These are phyloP conservation scores for Cylas formicarius DNA, from an alignment of 1,140 invertebrate species.

Conservation along the genomic window DNA sequence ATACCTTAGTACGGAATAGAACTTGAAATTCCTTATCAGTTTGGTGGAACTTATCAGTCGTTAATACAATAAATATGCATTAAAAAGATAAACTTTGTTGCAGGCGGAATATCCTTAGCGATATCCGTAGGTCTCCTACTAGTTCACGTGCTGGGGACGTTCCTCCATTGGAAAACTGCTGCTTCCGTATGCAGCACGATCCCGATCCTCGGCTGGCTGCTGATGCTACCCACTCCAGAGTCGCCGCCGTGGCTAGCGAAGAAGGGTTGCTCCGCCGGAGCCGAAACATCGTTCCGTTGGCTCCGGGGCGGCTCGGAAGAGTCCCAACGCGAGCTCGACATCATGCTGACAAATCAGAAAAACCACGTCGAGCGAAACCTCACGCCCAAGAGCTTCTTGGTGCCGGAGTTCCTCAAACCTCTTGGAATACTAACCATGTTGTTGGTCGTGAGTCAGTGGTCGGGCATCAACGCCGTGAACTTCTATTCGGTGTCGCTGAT, in stretches of 20 bases:
- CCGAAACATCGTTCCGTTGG: constrained; percentile 43
- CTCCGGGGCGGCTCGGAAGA: constrained; percentile 36
- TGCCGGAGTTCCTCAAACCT: constrained; percentile 46
- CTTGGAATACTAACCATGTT: constrained; percentile 50
- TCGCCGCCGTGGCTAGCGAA: constrained; percentile 61
- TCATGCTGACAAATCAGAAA: constrained; percentile 38
- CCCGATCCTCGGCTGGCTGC: constrained; percentile 44
- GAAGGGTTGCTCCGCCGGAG: constrained; percentile 46
- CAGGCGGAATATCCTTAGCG: constrained; percentile 30
- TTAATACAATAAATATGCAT: no score
- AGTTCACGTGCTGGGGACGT: constrained; percentile 51
- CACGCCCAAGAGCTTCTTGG: constrained; percentile 29
- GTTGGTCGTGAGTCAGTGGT: constrained; percentile 54
- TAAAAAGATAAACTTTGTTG: no score
- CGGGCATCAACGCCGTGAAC: constrained; percentile 58
- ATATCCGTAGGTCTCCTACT: constrained; percentile 46
- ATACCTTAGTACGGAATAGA: no score
- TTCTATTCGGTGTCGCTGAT: constrained; percentile 65
- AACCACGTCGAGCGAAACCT: constrained; percentile 1
- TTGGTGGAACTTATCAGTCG: no score
- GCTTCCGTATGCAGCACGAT: constrained; percentile 47
- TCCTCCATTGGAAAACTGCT: constrained; percentile 49
- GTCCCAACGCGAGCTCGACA: constrained; percentile 44
- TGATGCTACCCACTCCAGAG: constrained; percentile 54
- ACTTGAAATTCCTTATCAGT: no score